These are phyloP conservation scores for Thelaira solivaga DNA, from an alignment of 2,888 invertebrate genomes.

Conservation along the genomic window DNA sequence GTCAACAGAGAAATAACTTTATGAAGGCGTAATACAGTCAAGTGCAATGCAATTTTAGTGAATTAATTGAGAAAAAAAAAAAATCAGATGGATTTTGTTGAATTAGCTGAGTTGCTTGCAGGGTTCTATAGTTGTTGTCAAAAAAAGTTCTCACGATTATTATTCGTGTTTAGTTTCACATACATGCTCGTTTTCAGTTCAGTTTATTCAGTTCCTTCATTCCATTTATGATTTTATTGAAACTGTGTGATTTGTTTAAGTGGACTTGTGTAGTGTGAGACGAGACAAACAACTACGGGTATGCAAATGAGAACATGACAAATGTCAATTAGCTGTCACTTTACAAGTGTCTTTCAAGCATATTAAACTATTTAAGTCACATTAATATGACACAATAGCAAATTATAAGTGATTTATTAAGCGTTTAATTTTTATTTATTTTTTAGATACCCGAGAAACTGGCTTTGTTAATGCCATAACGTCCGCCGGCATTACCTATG, in stretches of 20 bases:
- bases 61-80: no score
- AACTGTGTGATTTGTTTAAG: no score
- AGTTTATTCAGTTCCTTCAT: conserved; percentile 8
- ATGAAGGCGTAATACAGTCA: no score
- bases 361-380: conserved; percentile 7
- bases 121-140: no score
- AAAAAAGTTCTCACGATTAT: conserved; percentile 60
- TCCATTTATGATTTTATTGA: conserved; percentile 33
- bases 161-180: conserved; percentile 16
- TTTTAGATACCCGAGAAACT: conserved; percentile 94
- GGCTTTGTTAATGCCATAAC: conserved; percentile 94
- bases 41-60: no score
- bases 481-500: conserved; percentile 92
- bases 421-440: no score
- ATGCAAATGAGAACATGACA: conserved; percentile 63
- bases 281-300: no score
- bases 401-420: not conserved
- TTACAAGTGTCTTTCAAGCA: conserved; percentile 43
- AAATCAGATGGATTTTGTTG: no score
- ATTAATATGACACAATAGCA: not conserved
- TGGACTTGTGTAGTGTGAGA: no score
- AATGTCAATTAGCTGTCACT: conserved; percentile 61
- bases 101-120: no score
- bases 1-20: no score
- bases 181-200: conserved; percentile 8